These are phyloP conservation scores for Elanus axillaris DNA, from an alignment of 2,113 vertebrate species.

Conservation along the genomic window DNA sequence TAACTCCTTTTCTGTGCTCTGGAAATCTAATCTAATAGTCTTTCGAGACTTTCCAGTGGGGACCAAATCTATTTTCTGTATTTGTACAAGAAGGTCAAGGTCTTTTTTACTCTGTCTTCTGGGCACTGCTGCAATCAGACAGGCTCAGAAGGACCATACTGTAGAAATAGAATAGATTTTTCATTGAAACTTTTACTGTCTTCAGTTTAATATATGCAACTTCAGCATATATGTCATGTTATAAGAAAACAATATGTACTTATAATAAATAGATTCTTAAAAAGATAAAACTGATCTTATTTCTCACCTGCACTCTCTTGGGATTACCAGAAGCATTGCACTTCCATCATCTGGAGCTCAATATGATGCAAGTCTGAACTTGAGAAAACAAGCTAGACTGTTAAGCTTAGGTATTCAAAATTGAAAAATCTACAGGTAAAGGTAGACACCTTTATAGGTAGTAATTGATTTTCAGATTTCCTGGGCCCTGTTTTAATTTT, in stretches of 20 bases:
- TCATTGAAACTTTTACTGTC: neutral
- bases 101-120: neutral
- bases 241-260: neutral
- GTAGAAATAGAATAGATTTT: neutral
- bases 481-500: neutral
- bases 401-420: neutral
- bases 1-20: neutral
- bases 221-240: neutral
- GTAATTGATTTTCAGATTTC: neutral
- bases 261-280: neutral
- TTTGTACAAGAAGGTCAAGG: neutral
- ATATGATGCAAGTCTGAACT: neutral
- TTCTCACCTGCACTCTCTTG: neutral
- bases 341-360: neutral
- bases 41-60: neutral
- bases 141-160: neutral
- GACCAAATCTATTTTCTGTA: neutral
- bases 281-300: neutral
- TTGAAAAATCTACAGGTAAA: neutral
- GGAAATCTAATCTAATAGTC: neutral
- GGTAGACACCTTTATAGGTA: neutral
- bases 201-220: neutral
- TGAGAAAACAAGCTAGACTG: neutral
- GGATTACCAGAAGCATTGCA: neutral
- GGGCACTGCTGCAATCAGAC: neutral